Base-by-base conservation (phyloP, 1,140 invertebrate species). In the Pristionchus pacificus region DNA sequence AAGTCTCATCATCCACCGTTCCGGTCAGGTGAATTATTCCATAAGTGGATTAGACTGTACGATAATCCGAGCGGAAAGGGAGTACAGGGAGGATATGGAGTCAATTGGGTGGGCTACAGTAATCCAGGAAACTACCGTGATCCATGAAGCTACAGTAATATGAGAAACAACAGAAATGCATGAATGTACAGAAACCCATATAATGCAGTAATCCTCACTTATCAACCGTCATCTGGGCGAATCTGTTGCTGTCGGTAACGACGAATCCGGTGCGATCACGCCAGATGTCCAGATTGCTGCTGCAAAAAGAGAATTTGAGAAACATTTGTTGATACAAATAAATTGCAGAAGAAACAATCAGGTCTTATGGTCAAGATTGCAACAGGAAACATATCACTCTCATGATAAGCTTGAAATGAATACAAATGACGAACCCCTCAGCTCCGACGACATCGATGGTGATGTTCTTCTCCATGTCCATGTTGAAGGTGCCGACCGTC, bases 401-500 rank as follows among this genome's bases (percentile, higher is more conserved):
- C 55, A 30, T 32, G 10, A 13, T 65, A 32, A 14, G 29, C 28
- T 10, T 32, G 3, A 32, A 30, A 33, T 30, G 55, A 30, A 6
- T 10, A 30, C 55, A 33, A 3, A 15, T 25, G n/a, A 24, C 14
- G 63, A n/a, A 49, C 38, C 19, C 19, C 6, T 49, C 38, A 10
- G 38, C 38, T 49, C 38, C 59, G n/a, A 66, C 59, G n/a, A 72
- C 49, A 19, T 72, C 73, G 14, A 71, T 69, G 13, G 73, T 74
- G n/a, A 74, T 60, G 60, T 74, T 74, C 31, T 74, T 74, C 14
- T 65, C 59, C 2, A 65, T 71, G 32, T 71, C 68, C 68, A 74
- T 71, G 31, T 71, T 60, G 2, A 60, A 29, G 3, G 67, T 60
- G 28, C 73, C 73, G 25, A 74, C 63, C 24, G 72, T 74, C 6